Conservation (phyloP, 92 coral and sea anemone genomes). For the Epizoanthus stellaris region DNA sequence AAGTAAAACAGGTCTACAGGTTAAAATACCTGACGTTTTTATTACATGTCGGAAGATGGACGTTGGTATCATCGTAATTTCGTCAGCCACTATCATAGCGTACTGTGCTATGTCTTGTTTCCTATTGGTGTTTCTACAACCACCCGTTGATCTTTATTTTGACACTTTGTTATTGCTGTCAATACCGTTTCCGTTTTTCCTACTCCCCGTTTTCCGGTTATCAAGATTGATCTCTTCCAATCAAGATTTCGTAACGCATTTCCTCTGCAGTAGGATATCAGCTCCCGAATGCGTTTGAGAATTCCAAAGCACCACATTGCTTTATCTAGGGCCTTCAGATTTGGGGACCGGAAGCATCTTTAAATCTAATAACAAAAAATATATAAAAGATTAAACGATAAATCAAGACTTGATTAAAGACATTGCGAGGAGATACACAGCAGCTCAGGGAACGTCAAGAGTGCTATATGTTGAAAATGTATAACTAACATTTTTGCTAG, state of each 20-base stretch:
- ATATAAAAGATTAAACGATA: too few relatives aligned
- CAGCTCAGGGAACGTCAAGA: too few relatives aligned
- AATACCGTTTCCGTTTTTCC: not conserved
- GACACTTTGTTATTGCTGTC: not conserved
- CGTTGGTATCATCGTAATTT: conserved; percentile 48
- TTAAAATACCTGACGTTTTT: not conserved
- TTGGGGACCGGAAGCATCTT: too few relatives aligned
- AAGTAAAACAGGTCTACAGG: not conserved
- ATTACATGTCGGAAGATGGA: conserved; percentile 12
- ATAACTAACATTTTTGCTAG: too few relatives aligned
- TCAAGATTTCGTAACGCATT: not conserved
- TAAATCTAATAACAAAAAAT: too few relatives aligned
- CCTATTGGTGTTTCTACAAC: not conserved
- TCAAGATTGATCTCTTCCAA: not conserved
- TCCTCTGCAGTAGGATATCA: too few relatives aligned
- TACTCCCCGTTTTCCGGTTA: not conserved
- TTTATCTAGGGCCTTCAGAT: too few relatives aligned
- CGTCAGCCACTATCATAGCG: conserved; percentile 47
- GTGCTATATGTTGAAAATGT: too few relatives aligned
- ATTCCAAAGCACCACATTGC: too few relatives aligned
- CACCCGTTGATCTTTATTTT: not conserved
- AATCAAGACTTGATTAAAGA: too few relatives aligned
- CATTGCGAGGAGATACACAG: too few relatives aligned
- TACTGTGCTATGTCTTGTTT: conserved; percentile 42
- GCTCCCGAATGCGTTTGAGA: too few relatives aligned